Conservation (phyloP, 1,140 invertebrate species). For the Euwallacea similis region DNA sequence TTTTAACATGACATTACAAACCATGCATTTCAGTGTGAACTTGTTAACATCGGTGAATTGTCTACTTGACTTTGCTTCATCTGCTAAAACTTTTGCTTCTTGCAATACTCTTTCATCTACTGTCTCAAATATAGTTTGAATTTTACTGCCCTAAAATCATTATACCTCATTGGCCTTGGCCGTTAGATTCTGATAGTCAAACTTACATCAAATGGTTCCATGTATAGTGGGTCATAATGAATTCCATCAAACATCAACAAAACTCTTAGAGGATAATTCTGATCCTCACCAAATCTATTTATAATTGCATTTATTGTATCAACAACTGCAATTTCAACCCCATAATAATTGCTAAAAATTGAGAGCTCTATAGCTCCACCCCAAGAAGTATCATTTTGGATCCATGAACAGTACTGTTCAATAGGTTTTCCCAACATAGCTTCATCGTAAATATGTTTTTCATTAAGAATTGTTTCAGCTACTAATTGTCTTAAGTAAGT, state of each 20-base stretch:
- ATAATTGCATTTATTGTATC: conserved; percentile 88
- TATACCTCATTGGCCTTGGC: background rate
- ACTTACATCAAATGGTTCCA: conserved; percentile 70
- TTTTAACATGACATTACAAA: conserved; percentile 72
- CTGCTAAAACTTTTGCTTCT: conserved; percentile 81
- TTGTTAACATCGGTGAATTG: conserved; percentile 89
- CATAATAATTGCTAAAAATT: conserved; percentile 86
- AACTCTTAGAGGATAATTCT: conserved; percentile 79
- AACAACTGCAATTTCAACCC: conserved; percentile 91
- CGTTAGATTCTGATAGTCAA: conserved; percentile 1
- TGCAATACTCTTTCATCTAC: conserved; percentile 72
- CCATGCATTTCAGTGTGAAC: conserved; percentile 80
- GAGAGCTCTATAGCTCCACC: conserved; percentile 93
- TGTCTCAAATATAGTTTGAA: conserved; percentile 79
- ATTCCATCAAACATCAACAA: conserved; percentile 95
- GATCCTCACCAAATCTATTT: conserved; percentile 92
- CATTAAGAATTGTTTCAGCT: conserved; percentile 75
- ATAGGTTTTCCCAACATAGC: conserved; percentile 86
- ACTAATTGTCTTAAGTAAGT: conserved; percentile 82
- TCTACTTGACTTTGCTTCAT: conserved; percentile 82
- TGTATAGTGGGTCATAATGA: conserved; percentile 92
- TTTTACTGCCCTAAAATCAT: conserved; percentile 61
- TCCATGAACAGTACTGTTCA: conserved; percentile 86
- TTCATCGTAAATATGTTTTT: conserved; percentile 79
- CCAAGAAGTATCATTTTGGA: conserved; percentile 82